phyloP scores from a whole-genome alignment of 2,888 invertebrate species.

The Villa cingulata region DNA sequence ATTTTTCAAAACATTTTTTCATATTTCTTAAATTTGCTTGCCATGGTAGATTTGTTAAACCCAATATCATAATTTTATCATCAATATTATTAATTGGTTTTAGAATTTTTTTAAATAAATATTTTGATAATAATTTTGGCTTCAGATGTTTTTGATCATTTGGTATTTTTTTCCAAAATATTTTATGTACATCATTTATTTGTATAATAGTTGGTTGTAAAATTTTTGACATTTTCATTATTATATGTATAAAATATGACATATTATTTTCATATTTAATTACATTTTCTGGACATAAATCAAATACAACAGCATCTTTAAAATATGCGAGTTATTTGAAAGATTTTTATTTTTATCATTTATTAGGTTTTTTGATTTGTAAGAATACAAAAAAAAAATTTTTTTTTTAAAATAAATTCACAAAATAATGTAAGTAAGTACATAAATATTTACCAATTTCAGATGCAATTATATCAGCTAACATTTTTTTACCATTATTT shows the following conservation, averaged over 20 bases:
- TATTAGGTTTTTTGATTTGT: no score
- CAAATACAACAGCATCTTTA: constrained; percentile 44
- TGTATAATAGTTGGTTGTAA: constrained; percentile 48
- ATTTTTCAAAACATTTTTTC: constrained; percentile 26
- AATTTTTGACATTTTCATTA: constrained; percentile 46
- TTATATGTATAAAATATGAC: constrained; percentile 46
- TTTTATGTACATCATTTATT: constrained; percentile 41
- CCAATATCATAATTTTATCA: constrained; percentile 42
- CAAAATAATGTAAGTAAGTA: no score
- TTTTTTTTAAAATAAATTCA: no score
- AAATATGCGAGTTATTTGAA: not conserved
- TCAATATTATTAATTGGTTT: constrained; percentile 41
- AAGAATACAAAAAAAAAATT: no score
- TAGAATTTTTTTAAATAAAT: constrained; percentile 38
- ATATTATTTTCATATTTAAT: constrained; percentile 45
- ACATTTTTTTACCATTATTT: constrained; percentile 50
- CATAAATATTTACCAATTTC: constrained; percentile 40
- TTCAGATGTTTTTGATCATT: constrained; percentile 30
- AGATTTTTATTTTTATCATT: no score
- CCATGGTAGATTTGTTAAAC: constrained; percentile 42
- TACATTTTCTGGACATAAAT: constrained; percentile 48
- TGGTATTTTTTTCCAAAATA: constrained; percentile 41
- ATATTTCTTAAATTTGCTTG: constrained; percentile 27
- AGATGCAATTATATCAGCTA: constrained; percentile 55
- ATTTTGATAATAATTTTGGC: constrained; percentile 41